Evolutionary conservation across 2,113 vertebrate species (phyloP).

Genomic region (Paracanthobrama guichenoti): DNA sequence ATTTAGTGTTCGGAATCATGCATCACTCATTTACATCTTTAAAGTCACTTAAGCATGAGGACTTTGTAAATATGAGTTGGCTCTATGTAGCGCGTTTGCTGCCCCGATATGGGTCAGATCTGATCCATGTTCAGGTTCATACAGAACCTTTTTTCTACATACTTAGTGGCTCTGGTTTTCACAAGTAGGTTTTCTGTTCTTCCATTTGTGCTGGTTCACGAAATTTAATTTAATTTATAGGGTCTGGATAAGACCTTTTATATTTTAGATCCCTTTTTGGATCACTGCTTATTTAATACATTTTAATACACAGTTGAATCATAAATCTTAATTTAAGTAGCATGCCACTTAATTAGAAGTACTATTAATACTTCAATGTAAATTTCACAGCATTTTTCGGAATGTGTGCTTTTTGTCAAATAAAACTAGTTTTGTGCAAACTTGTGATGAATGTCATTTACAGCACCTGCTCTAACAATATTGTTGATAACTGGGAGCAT

Average conservation of each 20-base stretch:
- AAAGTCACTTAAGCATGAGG: not conserved
- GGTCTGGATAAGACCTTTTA: slow-evolving; percentile 11
- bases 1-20: not conserved
- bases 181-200: slow-evolving; percentile 10
- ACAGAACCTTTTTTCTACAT: not conserved
- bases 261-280: slow-evolving; percentile 39
- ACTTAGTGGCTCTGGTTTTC: not conserved
- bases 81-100: not conserved
- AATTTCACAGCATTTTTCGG: not conserved
- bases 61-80: not conserved
- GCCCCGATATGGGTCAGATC: not conserved
- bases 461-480: not conserved
- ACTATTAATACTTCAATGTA: not conserved
- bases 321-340: not conserved
- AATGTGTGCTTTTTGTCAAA: not conserved
- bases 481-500: not conserved
- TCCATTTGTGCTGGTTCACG: slow-evolving; percentile 42
- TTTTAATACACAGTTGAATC: slow-evolving; percentile 15
- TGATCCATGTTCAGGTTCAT: not conserved
- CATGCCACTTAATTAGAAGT: not conserved
- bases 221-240: slow-evolving; percentile 24
- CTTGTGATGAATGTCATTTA: not conserved
- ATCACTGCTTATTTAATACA: slow-evolving; percentile 8
- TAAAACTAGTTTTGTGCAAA: slow-evolving; percentile 14
- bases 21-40: not conserved